Evolutionary conservation across 2,888 invertebrate genomes (phyloP), one percentile per base, ranked within the genome.

Genomic region (Didymodactylos carnosus): DNA sequence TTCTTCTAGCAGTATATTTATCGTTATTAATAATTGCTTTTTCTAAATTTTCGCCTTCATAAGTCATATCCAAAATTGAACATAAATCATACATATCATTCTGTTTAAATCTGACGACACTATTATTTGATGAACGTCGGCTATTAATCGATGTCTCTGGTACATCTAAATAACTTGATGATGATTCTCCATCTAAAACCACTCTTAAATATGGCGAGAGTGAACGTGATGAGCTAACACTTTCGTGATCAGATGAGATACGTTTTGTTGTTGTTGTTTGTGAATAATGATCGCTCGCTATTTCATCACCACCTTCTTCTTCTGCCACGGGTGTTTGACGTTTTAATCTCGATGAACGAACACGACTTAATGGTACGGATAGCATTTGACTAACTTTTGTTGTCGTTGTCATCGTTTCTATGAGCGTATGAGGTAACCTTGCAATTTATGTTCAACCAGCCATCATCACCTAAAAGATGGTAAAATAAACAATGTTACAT

Each of bases 11-110:
- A 39, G 73, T 71, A 39, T 73, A 73, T 29, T 73, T 73, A 79
- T 87, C 86, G 79, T 86, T 86, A 77, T 83, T 83, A 70, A 84
- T 82, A 71, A 86, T 84, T 8, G 86, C 86, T 71, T 83, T 79
- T 77, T 86, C 86, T 77, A 86, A 80, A 77, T 85, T 83, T 71
- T 84, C 85, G 43, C 84, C 85, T 78, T 85, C 85, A 41, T 80
- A 80, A 23, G 19, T 49, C 46, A 49, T 49, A 49, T 49, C 46
- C n/a, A 49, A 23, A 49, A 49, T 49, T 49, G 46, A 49, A 49
- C 46, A 49, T 49, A 49, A 19, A 49, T 49, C 46, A 10, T n/a
- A 49, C 23, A 23, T 49, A 49, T 49, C 46, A 49, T 49, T 2
- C 7, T n/a, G 23, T 23, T 23, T 49, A 23, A 49, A 49, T 16